A percentile compares a stretch with the other conserved stretches of the same genome.
phyloP scores from a whole-genome alignment of 30 jellyfish, hydroid and myxozoan genomes.

The Aurelia aurita region DNA sequence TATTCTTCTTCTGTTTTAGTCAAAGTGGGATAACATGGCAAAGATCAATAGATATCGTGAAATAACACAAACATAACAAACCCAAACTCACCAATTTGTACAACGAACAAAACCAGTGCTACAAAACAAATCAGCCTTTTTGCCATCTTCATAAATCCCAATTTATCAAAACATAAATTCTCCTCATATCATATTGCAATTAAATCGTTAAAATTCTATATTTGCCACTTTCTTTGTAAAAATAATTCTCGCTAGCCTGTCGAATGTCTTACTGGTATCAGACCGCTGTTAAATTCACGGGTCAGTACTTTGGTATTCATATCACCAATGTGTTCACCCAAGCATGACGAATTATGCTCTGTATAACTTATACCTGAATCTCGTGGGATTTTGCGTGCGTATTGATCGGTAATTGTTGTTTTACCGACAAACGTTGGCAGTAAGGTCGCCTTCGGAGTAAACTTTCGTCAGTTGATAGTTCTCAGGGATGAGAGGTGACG shows the following conservation, averaged over 20 bases:
- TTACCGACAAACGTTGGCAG: slow-evolving; percentile 9
- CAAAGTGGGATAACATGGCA: no score
- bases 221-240: no score
- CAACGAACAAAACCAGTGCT: background rate
- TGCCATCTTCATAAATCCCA: background rate
- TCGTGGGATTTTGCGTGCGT: background rate
- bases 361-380: slow-evolving; percentile 36
- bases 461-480: background rate
- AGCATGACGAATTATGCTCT: slow-evolving; percentile 62
- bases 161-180: background rate
- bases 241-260: background rate
- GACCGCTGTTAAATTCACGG: slow-evolving; percentile 46
- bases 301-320: slow-evolving; percentile 54
- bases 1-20: no score
- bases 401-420: slow-evolving; percentile 19
- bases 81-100: background rate
- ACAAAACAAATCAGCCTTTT: background rate
- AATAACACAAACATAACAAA: no score
- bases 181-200: no score
- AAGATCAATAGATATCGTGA: no score
- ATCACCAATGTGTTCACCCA: slow-evolving; percentile 16
- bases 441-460: background rate
- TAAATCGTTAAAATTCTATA: no score
- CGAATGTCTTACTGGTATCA: slow-evolving; percentile 16
- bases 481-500: no score